Conservation (phyloP, 2,113 vertebrate species). For the Psilopogon haemacephalus region DNA sequence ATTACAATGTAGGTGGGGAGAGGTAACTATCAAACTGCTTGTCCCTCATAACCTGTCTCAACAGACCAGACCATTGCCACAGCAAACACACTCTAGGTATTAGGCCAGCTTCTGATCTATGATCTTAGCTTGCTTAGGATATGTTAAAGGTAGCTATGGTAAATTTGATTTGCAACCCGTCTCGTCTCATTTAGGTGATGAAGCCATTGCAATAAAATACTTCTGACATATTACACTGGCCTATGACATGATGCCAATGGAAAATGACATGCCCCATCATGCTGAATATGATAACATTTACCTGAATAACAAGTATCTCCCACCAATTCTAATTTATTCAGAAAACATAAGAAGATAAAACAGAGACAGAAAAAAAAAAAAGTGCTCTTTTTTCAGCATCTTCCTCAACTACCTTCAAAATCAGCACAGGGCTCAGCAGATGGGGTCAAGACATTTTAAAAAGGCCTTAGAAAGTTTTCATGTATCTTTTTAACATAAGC, state of each 20-base stretch:
- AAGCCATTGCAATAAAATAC: slow-evolving; percentile 28
- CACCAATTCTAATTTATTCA: background rate
- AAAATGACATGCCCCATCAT: slow-evolving; percentile 36
- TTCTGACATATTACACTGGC: slow-evolving; percentile 51
- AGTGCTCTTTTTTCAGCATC: background rate
- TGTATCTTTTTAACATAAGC: background rate
- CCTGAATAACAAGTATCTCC: background rate
- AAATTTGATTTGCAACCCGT: slow-evolving; percentile 49
- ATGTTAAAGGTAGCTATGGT: slow-evolving; percentile 8
- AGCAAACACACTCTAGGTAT: background rate
- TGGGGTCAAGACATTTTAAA: background rate
- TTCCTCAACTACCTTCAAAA: background rate
- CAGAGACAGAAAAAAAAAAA: accelerated
- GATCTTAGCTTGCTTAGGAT: background rate
- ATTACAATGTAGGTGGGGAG: background rate
- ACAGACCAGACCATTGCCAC: background rate
- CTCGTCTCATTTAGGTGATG: background rate
- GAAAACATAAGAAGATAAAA: background rate
- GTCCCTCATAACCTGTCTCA: background rate
- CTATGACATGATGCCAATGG: slow-evolving; percentile 40
- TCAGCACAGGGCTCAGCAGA: background rate
- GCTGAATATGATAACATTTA: background rate
- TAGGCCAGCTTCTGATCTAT: background rate
- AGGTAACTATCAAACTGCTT: background rate
- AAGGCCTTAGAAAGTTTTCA: background rate